Evolutionary conservation across 2,797 vertebrate species (phyloP).

Genomic region (Gymnothorax reevesii): DNA sequence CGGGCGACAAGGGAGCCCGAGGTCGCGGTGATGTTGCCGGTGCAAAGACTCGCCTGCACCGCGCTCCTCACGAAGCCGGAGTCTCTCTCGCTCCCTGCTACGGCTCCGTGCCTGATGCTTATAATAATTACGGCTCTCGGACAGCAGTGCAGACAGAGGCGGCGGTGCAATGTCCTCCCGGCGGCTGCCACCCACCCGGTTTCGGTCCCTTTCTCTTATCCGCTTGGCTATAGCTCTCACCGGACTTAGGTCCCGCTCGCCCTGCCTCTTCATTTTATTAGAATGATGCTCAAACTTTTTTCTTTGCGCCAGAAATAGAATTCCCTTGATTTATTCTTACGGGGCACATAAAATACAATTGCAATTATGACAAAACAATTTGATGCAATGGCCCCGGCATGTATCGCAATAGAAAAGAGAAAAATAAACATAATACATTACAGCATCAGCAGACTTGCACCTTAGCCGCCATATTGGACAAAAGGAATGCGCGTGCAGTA

Average conservation of each 20-base stretch:
- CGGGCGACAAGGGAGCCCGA: slow-evolving; percentile 70
- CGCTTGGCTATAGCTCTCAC: slow-evolving; percentile 77
- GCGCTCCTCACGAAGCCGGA: slow-evolving; percentile 67
- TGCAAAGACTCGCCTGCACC: slow-evolving; percentile 67
- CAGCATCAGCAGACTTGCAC: slow-evolving; percentile 59
- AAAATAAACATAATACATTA: slow-evolving; percentile 48
- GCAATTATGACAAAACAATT: slow-evolving; percentile 24
- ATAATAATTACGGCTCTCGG: slow-evolving; percentile 70
- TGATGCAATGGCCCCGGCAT: neutral
- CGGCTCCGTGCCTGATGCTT: slow-evolving; percentile 70
- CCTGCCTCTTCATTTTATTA: slow-evolving; percentile 86
- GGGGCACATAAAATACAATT: slow-evolving; percentile 24
- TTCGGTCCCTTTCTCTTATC: slow-evolving; percentile 68
- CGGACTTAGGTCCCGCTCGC: slow-evolving; percentile 86
- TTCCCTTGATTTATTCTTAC: slow-evolving; percentile 39
- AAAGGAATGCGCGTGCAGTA: slow-evolving; percentile 75
- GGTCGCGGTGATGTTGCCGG: slow-evolving; percentile 71
- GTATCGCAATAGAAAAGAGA: slow-evolving; percentile 6
- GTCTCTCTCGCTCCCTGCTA: slow-evolving; percentile 76
- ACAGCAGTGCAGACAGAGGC: slow-evolving; percentile 70
- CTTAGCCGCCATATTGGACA: slow-evolving; percentile 93
- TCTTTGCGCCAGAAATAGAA: slow-evolving; percentile 43
- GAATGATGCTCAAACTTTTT: slow-evolving; percentile 66
- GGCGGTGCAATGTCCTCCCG: slow-evolving; percentile 68
- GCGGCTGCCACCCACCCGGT: slow-evolving; percentile 40